Base-by-base conservation (phyloP, 2,797 vertebrate species). In the Gambusia yucatana region DNA sequence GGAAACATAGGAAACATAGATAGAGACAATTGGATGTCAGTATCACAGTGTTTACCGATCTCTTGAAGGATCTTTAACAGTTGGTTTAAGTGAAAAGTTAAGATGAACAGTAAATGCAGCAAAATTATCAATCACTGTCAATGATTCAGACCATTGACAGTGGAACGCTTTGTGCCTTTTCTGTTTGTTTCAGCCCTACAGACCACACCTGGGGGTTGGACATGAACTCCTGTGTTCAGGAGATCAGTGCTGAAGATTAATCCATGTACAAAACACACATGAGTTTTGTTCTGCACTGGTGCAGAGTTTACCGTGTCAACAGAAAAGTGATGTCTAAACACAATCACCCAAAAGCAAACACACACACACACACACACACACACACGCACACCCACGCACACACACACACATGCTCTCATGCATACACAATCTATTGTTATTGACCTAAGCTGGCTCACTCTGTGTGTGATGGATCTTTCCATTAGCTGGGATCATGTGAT, bases 261-360 rank as follows among this genome's bases (percentile, higher is more conserved):
- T 72, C 77, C 57, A 74, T 71, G 33, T 65, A 78, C 73, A 77
- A 82, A 84, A 84, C 72, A 87, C 84, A 82, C 77, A 67, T 28
- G 22, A 79, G 82, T 75, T 92, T 86, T 82, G 77, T 89, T 86
- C 74, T 77, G 14, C 39, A 30, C 48, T 39, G 14, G 81, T 89
- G 73, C 82, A 65, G 87, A 82, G 92, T 94, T 91, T 93, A 92
- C 83, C 70, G 72, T 94, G 91, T 93, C 92, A 94, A 93, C 89
- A 94, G 82, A 92, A 90, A 92, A 90, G 63, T 90, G 92, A 92
- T 93, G 91, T 94, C 87, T 91, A 79, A 86, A 86, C 89, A 93
- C 86, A 89, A 79, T 81, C 80, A 81, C 67, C 78, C 75, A 36
- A 84, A 73, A 82, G 77, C 78, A 75, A 46, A 82, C 82, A 86